Evolutionary conservation across 2,888 invertebrate species (phyloP), one percentile per base, ranked within the genome.

Genomic region (Synanthedon andrenaeformis): DNA sequence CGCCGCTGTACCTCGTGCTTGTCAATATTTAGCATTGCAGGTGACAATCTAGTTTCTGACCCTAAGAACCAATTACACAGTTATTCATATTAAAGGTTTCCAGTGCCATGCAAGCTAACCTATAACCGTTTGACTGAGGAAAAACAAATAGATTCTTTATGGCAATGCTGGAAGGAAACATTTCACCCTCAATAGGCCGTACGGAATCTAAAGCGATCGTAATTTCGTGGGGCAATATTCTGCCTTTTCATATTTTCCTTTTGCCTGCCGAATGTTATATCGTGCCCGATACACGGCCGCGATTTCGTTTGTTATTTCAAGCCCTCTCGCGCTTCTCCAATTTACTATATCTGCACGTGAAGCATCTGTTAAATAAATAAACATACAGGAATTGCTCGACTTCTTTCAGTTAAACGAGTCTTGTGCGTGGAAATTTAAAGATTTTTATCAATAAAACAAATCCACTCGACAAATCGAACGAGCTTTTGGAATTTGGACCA

Each of bases 161-260:
- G 76, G 75, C 80, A 75, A 82, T 76, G 81, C 78, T 76, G 70
- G 75, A 80, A 83, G 82, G 82, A 82, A 81, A 85, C 82, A 85
- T 83, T 84, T 83, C 78, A 79, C 76, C 74, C 79, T 78, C 82
- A 80, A 84, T 83, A 77, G 82, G 76, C 76, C 77, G 79, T 78
- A 74, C 67, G 74, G 81, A 83, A 82, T 84, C 84, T 76, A 83
- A 85, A 84, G 77, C 78, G 82, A 83, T 82, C 81, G 84, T 84
- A 85, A 86, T 86, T 83, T 83, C 74, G 83, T 78, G 80, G 78
- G 79, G 82, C 81, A 81, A 86, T 84, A 83, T 84, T 83, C 79
- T 68, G 79, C 76, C 79, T 82, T 85, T 82, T 81, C 84, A 86
- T 85, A 84, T 84, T 85, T 84, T 80, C 79, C 74, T 78, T 76